phyloP scores from a whole-genome alignment of 2,888 invertebrate species.

The Netelia melanura region DNA sequence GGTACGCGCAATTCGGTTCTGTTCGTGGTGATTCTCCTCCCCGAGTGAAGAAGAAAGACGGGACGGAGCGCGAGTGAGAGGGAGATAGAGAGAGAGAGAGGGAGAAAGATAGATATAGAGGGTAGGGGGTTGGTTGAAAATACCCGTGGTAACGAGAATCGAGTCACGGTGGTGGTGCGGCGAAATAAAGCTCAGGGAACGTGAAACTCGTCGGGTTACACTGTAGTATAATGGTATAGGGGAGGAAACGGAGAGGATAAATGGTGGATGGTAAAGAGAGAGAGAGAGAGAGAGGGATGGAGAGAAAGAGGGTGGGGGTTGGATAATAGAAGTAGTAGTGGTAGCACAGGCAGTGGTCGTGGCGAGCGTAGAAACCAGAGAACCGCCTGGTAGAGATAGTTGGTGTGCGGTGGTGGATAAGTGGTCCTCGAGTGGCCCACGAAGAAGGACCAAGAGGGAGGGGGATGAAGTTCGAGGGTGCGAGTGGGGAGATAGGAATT shows the following conservation, averaged over 20 bases:
- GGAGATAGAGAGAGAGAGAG: background rate
- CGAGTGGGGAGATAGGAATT: constrained; percentile 66
- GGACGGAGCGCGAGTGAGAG: background rate
- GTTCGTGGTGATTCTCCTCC: constrained; percentile 15
- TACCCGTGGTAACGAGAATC: constrained; percentile 63
- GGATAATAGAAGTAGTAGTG: constrained; percentile 56
- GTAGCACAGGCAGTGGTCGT: constrained; percentile 46
- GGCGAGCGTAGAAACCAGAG: constrained; percentile 45
- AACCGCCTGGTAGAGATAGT: constrained; percentile 51
- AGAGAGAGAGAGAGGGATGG: background rate
- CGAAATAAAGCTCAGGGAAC: constrained; percentile 42
- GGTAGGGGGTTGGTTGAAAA: constrained; percentile 33
- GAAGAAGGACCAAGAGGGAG: constrained; percentile 63
- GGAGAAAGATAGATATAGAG: constrained; percentile 1
- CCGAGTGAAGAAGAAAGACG: background rate
- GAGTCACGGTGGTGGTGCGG: constrained; percentile 53
- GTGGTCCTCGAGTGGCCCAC: constrained; percentile 80
- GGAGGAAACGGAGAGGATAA: background rate
- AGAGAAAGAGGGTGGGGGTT: background rate
- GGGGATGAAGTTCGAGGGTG: constrained; percentile 43
- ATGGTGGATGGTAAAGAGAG: background rate
- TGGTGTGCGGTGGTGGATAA: constrained; percentile 78
- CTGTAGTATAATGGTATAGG: constrained; percentile 38
- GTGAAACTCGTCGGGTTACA: constrained; percentile 58
- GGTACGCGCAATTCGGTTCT: constrained; percentile 31